phyloP scores from a whole-genome alignment of 30 jellyfish, hydroid and myxozoan species.

The Aurelia sp. region DNA sequence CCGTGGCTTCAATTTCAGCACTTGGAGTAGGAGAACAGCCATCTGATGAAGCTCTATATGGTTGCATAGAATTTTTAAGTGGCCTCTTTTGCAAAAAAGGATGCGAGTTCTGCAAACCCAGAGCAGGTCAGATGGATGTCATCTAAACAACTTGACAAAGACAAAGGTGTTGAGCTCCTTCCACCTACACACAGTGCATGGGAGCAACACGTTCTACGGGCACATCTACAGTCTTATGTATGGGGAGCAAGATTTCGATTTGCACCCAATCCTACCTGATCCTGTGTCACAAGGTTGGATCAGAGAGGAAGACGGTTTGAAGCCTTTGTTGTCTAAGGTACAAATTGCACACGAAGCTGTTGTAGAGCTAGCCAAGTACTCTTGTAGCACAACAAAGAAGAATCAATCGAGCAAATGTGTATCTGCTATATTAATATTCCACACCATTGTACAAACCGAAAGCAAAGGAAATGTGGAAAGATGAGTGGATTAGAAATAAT shows the following conservation, averaged over 20 bases:
- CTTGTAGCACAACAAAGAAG: constrained; percentile 17
- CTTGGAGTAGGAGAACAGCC: constrained; percentile 21
- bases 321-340: constrained; percentile 29
- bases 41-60: constrained; percentile 13
- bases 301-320: constrained; percentile 9
- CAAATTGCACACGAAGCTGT: constrained; percentile 20
- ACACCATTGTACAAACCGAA: too few relatives aligned
- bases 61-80: constrained; percentile 16
- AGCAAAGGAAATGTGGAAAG: too few relatives aligned
- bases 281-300: background rate
- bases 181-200: constrained; percentile 27
- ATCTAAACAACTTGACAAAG: constrained; percentile 18
- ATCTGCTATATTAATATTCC: too few relatives aligned
- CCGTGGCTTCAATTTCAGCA: background rate
- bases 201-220: constrained; percentile 11
- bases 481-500: too few relatives aligned
- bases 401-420: background rate
- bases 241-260: too few relatives aligned
- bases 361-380: constrained; percentile 16
- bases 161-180: constrained; percentile 36
- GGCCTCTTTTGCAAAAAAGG: constrained; percentile 31
- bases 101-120: constrained; percentile 3
- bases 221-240: background rate
- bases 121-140: constrained; percentile 22
- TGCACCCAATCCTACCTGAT: too few relatives aligned